phyloP scores from a whole-genome alignment of 2,797 vertebrate species.

The Notoglanidium macrostoma region DNA sequence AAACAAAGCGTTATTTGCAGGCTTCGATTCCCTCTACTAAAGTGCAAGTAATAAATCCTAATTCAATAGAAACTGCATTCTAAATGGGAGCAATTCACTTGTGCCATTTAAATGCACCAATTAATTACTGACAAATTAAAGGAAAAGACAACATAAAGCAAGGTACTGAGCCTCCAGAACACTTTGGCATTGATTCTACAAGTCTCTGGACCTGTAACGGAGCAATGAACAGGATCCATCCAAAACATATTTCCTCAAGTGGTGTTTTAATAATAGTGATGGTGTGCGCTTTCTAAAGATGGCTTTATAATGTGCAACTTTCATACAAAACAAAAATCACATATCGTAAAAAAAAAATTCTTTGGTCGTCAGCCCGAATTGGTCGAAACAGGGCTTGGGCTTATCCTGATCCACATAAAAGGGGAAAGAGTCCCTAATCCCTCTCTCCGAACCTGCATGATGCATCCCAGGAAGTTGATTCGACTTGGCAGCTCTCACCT shows the following conservation, averaged over 20 bases:
- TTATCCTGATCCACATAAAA: background rate
- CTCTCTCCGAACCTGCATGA: slow-evolving; percentile 1
- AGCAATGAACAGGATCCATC: background rate
- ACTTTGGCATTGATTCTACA: background rate
- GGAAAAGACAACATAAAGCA: background rate
- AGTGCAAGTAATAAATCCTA: background rate
- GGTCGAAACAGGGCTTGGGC: background rate
- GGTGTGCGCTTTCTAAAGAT: background rate
- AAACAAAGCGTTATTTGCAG: slow-evolving; percentile 9
- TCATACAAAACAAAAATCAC: background rate
- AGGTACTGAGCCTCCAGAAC: background rate
- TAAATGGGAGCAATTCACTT: slow-evolving; percentile 5
- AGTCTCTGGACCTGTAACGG: background rate
- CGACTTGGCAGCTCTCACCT: slow-evolving; percentile 16
- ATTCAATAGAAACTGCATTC: background rate
- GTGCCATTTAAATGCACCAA: background rate
- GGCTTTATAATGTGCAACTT: background rate
- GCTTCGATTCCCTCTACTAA: background rate
- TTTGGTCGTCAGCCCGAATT: background rate
- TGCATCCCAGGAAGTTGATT: slow-evolving; percentile 24
- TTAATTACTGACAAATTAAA: slow-evolving; percentile 6
- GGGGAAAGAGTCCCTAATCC: background rate
- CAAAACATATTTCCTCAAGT: background rate
- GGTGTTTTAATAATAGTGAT: background rate
- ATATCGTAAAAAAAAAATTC: background rate